These are phyloP conservation scores for Daphoenositta chrysoptera DNA, from an alignment of 2,113 vertebrate genomes.

Conservation along the genomic window DNA sequence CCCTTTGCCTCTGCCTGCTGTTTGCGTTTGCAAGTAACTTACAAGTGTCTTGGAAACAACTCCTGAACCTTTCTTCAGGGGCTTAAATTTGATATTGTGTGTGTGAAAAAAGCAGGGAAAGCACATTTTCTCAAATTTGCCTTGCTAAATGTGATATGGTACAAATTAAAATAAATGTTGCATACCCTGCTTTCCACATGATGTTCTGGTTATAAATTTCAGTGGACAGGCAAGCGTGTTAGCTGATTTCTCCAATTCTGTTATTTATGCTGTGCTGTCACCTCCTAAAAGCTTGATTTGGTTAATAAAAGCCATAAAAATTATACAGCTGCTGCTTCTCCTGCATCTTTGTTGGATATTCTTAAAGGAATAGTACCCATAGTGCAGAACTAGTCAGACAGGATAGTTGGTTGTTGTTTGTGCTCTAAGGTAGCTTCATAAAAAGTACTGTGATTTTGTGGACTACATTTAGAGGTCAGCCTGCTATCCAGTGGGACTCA, in stretches of 20 bases:
- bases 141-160: not conserved
- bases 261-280: not conserved
- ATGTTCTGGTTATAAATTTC: slow-evolving; percentile 4
- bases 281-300: not conserved
- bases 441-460: not conserved
- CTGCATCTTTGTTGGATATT: not conserved
- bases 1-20: not conserved
- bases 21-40: slow-evolving; percentile 13
- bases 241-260: not conserved
- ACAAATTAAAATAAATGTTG: slow-evolving; percentile 15
- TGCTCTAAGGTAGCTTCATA: not conserved
- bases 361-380: not conserved
- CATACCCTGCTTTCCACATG: not conserved
- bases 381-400: not conserved
- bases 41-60: not conserved
- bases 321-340: not conserved
- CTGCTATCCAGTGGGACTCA: not conserved
- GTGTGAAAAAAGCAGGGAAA: not conserved
- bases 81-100: not conserved
- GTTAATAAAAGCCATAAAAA: not conserved
- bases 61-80: slow-evolving; percentile 2
- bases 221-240: not conserved
- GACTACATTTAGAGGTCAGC: not conserved
- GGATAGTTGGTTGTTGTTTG: not conserved
- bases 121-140: slow-evolving; percentile 22